A percentile compares a stretch with the other conserved stretches of the same genome.
These are phyloP conservation scores for Eulemur rubriventer DNA, from an alignment of 2,797 vertebrate genomes.

Conservation along the genomic window DNA sequence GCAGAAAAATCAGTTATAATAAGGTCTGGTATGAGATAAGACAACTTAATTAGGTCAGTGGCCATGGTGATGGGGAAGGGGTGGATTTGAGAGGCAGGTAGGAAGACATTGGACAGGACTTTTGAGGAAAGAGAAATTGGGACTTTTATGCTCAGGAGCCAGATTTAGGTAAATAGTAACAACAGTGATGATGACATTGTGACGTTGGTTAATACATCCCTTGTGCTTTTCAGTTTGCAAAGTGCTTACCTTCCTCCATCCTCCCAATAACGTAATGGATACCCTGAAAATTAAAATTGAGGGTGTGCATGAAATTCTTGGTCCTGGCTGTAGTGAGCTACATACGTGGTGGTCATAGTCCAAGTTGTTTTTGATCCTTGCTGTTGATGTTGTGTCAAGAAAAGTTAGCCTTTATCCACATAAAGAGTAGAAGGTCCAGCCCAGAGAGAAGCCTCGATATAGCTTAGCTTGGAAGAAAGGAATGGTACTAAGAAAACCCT, in stretches of 20 bases:
- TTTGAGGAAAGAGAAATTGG: neutral
- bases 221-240: neutral
- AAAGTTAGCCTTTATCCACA: neutral
- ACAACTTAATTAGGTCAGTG: neutral
- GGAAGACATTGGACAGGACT: neutral
- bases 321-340: neutral
- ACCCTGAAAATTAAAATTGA: neutral
- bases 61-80: accelerated
- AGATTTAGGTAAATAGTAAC: neutral
- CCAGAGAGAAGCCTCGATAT: neutral
- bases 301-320: no score
- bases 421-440: neutral
- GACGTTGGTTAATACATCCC: neutral
- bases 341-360: accelerated
- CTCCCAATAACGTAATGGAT: neutral
- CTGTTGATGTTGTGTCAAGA: neutral
- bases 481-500: neutral
- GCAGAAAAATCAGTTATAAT: neutral
- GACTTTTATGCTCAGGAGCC: neutral
- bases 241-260: neutral
- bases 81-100: neutral
- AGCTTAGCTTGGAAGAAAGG: neutral
- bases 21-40: neutral
- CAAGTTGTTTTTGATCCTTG: neutral
- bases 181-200: no score